phyloP scores from a whole-genome alignment of 2,113 vertebrate genomes.

The Oncorhynchus mykiss region DNA sequence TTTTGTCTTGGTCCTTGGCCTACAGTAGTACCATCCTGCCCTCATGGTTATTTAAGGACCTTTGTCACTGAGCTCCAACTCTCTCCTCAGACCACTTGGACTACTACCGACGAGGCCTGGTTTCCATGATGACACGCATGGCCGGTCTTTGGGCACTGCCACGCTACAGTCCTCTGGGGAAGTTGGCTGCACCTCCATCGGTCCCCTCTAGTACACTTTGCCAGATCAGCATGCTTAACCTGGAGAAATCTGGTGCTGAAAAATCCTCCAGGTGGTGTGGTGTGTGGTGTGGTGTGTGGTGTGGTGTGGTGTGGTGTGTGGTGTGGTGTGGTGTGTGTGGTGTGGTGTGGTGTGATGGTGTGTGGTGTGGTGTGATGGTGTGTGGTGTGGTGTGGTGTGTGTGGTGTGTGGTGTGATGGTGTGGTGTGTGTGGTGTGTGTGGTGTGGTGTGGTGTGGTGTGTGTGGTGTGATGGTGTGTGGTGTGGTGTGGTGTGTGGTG shows the following conservation, averaged over 20 bases:
- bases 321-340: neutral
- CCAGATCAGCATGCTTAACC: neutral
- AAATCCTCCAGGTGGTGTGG: neutral
- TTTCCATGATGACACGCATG: neutral
- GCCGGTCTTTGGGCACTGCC: neutral
- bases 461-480: too few relatives aligned
- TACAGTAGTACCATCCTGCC: too few relatives aligned
- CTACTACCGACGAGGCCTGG: neutral
- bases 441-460: neutral
- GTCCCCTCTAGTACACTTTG: neutral
- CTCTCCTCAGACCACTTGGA: neutral
- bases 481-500: too few relatives aligned
- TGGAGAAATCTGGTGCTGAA: neutral
- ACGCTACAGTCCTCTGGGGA: neutral
- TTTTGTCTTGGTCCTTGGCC: too few relatives aligned
- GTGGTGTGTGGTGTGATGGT: too few relatives aligned
- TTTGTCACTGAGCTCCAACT: neutral
- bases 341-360: neutral
- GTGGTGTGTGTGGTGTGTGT: too few relatives aligned
- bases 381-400: neutral
- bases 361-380: neutral
- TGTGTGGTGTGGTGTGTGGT: too few relatives aligned
- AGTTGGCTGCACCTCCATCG: neutral
- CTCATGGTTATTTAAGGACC: neutral
- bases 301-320: neutral